Base-by-base conservation (phyloP, 1,140 invertebrate genomes). In the Dendrolimus punctatus region DNA sequence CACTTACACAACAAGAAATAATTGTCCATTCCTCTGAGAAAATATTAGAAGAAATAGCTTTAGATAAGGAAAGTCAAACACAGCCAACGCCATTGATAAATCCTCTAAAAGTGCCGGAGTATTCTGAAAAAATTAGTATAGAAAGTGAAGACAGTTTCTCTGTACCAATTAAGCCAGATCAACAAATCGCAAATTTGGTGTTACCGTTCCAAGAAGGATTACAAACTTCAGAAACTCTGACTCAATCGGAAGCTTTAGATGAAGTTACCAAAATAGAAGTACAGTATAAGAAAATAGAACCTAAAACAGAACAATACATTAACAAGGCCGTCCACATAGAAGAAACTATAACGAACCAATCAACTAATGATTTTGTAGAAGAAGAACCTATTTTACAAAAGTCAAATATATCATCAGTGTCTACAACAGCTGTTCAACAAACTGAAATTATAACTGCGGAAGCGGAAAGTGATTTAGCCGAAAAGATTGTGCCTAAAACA, bases 251-350 rank as follows among this genome's bases (percentile, higher is more conserved):
- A 60, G 80, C 71, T 61, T 37, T 78, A n/a, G 55, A 73, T 47
- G 60, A 48, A 39, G 55, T 58, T 3, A 46, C 62, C 23, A 50
- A 60, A 7, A 50, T 72, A 40, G 57, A 67, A 53, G 47, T 68
- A 2, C 46, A 58, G 9, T 59, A 64, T 10, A 74, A 74, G 68
- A 69, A 46, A 39, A 78, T 78, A 40, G 8, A 45, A 41, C 10
- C 56, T 9, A 81, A 72, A 63, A 63, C 84, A 39, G 80, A 86
- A 62, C 68, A 80, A 46, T 60, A 78, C 39, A 80, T 80, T 64
- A 71, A 71, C 8, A 86, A 86, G 70, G 57, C 67, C 38, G 72
- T 78, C 37, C 68, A 67, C n/a, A 63, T 64, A 23, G 71, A 81
- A 63, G 79, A 81, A 71, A 48, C 77, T 43, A 51, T 76, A 37